These are phyloP conservation scores for Invenusta paracnida DNA, from an alignment of 2,888 invertebrate species.

Conservation along the genomic window DNA sequence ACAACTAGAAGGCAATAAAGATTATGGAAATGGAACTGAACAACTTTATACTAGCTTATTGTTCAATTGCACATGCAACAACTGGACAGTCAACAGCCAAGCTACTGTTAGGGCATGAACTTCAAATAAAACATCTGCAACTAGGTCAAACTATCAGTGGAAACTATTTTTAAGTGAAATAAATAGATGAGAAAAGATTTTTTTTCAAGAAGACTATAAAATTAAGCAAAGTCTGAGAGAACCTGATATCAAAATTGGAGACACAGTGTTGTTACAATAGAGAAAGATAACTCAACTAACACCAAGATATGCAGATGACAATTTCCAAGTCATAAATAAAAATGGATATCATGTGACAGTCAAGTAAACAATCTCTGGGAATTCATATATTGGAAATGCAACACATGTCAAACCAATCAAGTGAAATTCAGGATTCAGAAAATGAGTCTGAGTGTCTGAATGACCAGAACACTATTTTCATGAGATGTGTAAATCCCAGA, in stretches of 20 bases:
- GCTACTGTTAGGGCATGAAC: too few relatives aligned
- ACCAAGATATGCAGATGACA: conserved; percentile 28
- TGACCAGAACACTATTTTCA: neutral
- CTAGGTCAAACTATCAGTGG: neutral
- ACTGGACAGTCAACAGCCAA: too few relatives aligned
- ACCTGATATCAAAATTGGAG: conserved; percentile 29
- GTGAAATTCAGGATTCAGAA: neutral
- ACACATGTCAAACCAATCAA: conserved; percentile 32
- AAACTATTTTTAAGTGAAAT: conserved; percentile 1
- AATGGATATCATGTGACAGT: conserved; percentile 25
- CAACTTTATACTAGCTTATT: too few relatives aligned
- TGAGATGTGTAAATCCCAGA: neutral
- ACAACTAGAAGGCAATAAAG: too few relatives aligned
- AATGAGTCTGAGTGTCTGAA: conserved; percentile 1
- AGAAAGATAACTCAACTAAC: conserved; percentile 5
- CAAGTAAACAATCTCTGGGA: conserved; percentile 1
- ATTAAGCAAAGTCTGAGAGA: neutral
- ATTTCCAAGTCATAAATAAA: conserved; percentile 28
- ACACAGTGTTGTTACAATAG: conserved; percentile 24
- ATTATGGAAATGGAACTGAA: too few relatives aligned
- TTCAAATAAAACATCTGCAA: too few relatives aligned
- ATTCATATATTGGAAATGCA: neutral
- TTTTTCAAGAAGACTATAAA: conserved; percentile 1
- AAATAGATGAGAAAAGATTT: conserved; percentile 6
- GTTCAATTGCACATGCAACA: too few relatives aligned